These are phyloP conservation scores for Gymnopithys bicolor DNA, from an alignment of 2,797 vertebrate species.

Conservation along the genomic window DNA sequence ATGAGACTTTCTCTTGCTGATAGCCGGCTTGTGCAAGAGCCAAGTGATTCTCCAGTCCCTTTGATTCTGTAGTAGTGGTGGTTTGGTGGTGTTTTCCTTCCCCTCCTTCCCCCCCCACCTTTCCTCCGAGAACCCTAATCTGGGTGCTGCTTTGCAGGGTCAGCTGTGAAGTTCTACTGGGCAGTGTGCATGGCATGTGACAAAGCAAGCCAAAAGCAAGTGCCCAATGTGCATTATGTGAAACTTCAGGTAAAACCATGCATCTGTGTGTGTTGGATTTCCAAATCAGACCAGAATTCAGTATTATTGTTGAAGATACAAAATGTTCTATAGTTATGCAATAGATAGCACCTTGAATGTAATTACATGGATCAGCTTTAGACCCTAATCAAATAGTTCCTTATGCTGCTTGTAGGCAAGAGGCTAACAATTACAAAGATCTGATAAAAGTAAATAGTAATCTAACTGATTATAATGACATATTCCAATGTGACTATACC, in stretches of 20 bases:
- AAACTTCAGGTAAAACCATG: background rate
- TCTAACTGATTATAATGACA: background rate
- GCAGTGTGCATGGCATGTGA: background rate
- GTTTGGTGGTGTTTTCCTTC: background rate
- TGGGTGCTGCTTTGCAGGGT: background rate
- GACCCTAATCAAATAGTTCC: background rate
- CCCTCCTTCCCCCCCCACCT: too few species aligned
- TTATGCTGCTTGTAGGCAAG: background rate
- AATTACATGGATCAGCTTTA: background rate
- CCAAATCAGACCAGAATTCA: background rate
- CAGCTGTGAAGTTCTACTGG: background rate
- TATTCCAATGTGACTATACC: background rate
- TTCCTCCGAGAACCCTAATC: background rate
- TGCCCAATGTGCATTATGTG: accelerated
- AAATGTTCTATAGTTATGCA: background rate
- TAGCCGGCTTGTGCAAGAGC: background rate
- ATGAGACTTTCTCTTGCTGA: background rate
- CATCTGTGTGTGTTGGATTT: background rate
- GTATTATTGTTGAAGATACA: background rate
- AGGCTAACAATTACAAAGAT: background rate
- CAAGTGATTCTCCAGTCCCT: background rate
- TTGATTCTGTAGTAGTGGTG: background rate
- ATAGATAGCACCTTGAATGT: background rate
- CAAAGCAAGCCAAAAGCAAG: background rate
- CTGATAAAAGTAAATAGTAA: background rate